Evolutionary conservation across 2,113 vertebrate genomes (phyloP), one percentile per base, ranked within the genome.

Genomic region (Daphoenositta chrysoptera): DNA sequence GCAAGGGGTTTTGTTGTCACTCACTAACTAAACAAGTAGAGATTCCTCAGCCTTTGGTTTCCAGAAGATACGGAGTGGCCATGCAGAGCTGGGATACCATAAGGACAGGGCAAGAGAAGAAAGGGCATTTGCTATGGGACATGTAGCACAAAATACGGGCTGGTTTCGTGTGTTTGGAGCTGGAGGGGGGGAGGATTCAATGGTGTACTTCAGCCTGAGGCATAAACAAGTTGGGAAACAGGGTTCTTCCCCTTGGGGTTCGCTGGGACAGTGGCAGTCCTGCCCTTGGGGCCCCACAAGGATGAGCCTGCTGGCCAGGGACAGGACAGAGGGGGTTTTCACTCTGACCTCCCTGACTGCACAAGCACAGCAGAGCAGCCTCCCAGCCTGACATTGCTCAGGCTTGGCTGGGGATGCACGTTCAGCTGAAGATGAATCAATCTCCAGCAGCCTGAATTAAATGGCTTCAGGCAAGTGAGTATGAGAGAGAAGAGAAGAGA

Each of bases 191-290:
- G 45, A 16, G 28, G 20, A 63, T 68, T 37, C 39, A 58, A 2
- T 1, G 2, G 14, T 24, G 39, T 58, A 71, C 33, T 50, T 28
- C 31, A 61, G 69, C 56, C 58, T 65, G 48, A 86, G 37, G 22
- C 27, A 58, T 26, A 1, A 1, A 26, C n/a, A 66, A 15, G 14
- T 35, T 78, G 45, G 44, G 63, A 85, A 84, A 78, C 1, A 35
- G 47, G 53, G 10, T 3, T 76, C 21, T 70, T 73, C 18, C 18
- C 17, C 37, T 14, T 8, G 10, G 35, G 16, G 13, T 33, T 78
- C 48, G 30, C 72, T 3, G 3, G n/a, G 60, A 51, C 1, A 5
- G 30, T 0, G 2, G 20, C 0, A 0, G n/a, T 63, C 40, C 50
- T 53, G 45, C 37, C n/a, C 24, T 3, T 2, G 5, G n/a, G 20